phyloP scores from a whole-genome alignment of 2,797 vertebrate genomes.

The Coregonus sp. region DNA sequence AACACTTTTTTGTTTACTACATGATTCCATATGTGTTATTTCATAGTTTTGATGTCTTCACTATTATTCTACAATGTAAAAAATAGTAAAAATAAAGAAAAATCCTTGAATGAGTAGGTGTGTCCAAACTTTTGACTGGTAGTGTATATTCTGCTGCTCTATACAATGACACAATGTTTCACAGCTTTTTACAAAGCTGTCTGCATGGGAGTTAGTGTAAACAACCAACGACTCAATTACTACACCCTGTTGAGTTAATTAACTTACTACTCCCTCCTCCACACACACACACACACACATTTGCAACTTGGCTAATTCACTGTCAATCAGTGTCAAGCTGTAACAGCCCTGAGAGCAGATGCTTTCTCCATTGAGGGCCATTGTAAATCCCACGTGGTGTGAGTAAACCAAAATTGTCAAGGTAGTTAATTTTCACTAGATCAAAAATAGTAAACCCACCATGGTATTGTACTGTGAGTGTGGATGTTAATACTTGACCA shows the following conservation, averaged over 20 bases:
- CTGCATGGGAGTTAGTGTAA: conserved; percentile 51
- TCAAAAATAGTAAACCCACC: not conserved
- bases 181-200: conserved; percentile 39
- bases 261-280: conserved; percentile 31
- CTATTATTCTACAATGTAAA: too few relatives aligned
- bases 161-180: conserved; percentile 41
- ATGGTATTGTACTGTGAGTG: not conserved
- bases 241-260: conserved; percentile 45
- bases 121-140: too few relatives aligned
- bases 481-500: too few relatives aligned
- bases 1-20: too few relatives aligned
- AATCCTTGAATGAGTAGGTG: too few relatives aligned
- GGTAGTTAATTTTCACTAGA: too few relatives aligned
- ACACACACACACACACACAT: conserved; percentile 3
- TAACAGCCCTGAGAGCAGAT: not conserved
- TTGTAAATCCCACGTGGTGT: not conserved
- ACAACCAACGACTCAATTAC: conserved; percentile 55
- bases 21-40: too few relatives aligned
- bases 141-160: not conserved
- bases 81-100: too few relatives aligned
- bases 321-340: not conserved
- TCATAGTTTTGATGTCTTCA: too few relatives aligned
- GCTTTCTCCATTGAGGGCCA: not conserved
- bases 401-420: too few relatives aligned
- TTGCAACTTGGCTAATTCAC: conserved; percentile 11